Evolutionary conservation across 37 sponge, comb jelly and placozoan species (phyloP), one percentile per base, ranked within the genome.

Genomic region (Mnemiopsis leidyi): DNA sequence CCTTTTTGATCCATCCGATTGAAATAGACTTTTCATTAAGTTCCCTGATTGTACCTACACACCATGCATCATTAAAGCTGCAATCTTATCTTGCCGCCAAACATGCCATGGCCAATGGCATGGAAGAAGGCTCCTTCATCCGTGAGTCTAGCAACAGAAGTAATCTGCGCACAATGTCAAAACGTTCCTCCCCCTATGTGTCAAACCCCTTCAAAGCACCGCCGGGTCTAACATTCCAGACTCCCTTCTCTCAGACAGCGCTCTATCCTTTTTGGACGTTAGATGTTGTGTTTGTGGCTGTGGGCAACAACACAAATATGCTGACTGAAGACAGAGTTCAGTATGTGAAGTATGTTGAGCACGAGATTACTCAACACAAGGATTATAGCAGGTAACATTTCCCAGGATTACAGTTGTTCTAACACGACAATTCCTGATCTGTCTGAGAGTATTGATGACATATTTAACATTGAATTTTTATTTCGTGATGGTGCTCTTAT

Each of bases 11-110:
- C 23, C 90, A 85, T 26, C 90, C 90, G 16, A 85, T 85, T 40
- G 90, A 85, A 26, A 85, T 85, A 85, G 90, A 85, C 90, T 85
- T 85, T 39, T 85, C 90, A 16, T 26, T 85, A 25, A 85, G 90
- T 26, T 85, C 90, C 61, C 36, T 85, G 48, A 85, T 85, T 29
- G 90, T 85, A 24, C 90, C 90, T 2, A 85, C 90, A 0, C 90
- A 85, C 23, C 90, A 85, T 85, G 90, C 90, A 20, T 85, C 90
- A 5, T n/a, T 85, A 29, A 85, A 85, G 48, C 36, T 85, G 2
- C 90, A 85, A 26, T 40, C 61, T 21, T 85, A 85, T 25, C 90
- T 85, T 21, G 90, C 90, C 25, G 90, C 90, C 48, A 85, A 85
- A 85, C 32, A 85, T 40, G 90, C 35, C 35, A 85, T 85, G 90